Percentiles rank a stretch among this genome's conserved stretches.
These are phyloP conservation scores for Elgaria multicarinata DNA, from an alignment of 2,113 vertebrate genomes.

Conservation along the genomic window DNA sequence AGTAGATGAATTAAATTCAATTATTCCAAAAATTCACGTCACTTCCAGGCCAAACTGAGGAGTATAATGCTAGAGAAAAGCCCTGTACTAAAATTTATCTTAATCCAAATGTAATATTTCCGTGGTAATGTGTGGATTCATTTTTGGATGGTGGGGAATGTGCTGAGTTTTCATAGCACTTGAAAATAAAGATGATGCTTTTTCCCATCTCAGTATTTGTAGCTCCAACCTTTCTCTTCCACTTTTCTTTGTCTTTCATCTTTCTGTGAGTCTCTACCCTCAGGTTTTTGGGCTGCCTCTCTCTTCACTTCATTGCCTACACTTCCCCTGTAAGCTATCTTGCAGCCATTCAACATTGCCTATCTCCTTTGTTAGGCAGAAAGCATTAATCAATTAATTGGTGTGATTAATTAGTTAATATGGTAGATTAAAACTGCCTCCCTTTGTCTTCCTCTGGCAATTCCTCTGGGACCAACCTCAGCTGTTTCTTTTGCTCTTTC, in stretches of 20 bases:
- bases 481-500: not conserved
- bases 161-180: conserved; percentile 10
- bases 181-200: not conserved
- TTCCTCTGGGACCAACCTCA: not conserved
- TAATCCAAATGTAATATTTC: conserved; percentile 39
- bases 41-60: conserved; percentile 3
- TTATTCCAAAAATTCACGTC: conserved; percentile 24
- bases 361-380: not conserved
- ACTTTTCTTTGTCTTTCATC: conserved; percentile 14
- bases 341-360: not conserved
- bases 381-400: conserved; percentile 1
- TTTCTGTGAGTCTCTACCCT: not conserved
- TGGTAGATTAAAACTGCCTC: not conserved
- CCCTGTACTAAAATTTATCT: conserved; percentile 3
- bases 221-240: not conserved
- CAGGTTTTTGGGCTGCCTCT: not conserved
- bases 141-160: not conserved
- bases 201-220: not conserved
- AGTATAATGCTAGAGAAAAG: conserved; percentile 41
- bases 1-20: conserved; percentile 32
- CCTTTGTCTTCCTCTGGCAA: not conserved
- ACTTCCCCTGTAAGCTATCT: not conserved
- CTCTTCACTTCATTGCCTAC: conserved; percentile 15
- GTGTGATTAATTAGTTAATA: not conserved
- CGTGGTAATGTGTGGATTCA: conserved; percentile 5